Conservation (phyloP, 2,888 invertebrate species). For the Oligia fasciuncula region DNA sequence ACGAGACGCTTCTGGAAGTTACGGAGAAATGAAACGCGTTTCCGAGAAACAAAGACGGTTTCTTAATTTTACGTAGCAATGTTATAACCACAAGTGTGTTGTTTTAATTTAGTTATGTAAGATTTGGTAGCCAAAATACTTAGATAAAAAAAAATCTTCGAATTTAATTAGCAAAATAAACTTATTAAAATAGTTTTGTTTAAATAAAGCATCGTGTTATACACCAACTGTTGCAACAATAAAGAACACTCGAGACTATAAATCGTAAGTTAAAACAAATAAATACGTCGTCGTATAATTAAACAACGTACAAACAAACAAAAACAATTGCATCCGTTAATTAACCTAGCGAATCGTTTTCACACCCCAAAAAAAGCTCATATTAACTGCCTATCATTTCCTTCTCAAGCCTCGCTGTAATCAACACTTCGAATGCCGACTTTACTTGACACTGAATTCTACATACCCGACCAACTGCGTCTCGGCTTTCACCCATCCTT, state of each 20-base stretch:
- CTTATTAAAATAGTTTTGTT: background rate
- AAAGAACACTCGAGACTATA: background rate
- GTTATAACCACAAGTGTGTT: background rate
- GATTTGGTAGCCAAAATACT: background rate
- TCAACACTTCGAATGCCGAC: constrained; percentile 66
- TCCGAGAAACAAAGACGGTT: constrained; percentile 52
- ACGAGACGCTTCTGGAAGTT: constrained; percentile 78
- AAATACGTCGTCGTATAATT: constrained; percentile 6
- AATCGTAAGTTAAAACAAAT: constrained; percentile 20
- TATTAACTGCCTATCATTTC: constrained; percentile 57
- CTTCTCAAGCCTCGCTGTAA: constrained; percentile 48
- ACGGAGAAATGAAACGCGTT: constrained; percentile 67
- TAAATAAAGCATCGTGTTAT: background rate
- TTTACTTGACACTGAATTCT: constrained; percentile 86
- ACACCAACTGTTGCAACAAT: background rate
- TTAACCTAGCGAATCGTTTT: constrained; percentile 56
- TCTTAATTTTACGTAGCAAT: constrained; percentile 38
- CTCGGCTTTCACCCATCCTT: constrained; percentile 80
- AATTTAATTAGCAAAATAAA: background rate
- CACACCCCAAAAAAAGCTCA: constrained; percentile 58
- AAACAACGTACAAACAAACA: constrained; percentile 19
- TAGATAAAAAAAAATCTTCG: fast-evolving
- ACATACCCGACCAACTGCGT: constrained; percentile 85
- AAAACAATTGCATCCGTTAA: constrained; percentile 45
- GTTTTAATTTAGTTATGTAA: constrained; percentile 13